These are phyloP conservation scores for Sarcophilus harrisii DNA, from an alignment of 2,797 vertebrate species.

Conservation along the genomic window DNA sequence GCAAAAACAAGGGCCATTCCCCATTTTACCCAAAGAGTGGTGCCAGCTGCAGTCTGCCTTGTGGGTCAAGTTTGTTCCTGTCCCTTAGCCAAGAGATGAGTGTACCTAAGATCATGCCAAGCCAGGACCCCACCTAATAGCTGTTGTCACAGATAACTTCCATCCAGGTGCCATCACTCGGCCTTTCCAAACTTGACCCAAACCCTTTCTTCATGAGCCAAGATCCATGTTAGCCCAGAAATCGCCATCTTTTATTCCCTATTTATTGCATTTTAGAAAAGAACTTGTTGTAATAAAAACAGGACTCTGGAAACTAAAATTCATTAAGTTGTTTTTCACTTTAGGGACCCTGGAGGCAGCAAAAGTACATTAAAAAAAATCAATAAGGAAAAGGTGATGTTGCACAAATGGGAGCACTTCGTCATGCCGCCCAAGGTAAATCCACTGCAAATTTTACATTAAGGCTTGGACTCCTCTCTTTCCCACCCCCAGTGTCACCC, in stretches of 20 bases:
- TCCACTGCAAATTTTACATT: neutral
- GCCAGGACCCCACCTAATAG: neutral
- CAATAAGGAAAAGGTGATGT: slow-evolving; percentile 84
- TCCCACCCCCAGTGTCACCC: neutral
- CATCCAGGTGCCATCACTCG: neutral
- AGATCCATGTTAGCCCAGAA: neutral
- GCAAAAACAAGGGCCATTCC: neutral
- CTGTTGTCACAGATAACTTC: neutral
- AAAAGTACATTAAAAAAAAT: slow-evolving; percentile 83
- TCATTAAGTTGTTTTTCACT: slow-evolving; percentile 74
- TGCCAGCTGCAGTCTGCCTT: no score
- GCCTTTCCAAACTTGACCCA: neutral
- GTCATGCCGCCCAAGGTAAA: slow-evolving; percentile 82
- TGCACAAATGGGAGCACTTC: slow-evolving; percentile 86
- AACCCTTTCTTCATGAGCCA: neutral
- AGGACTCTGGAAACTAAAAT: slow-evolving; percentile 54
- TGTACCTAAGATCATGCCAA: neutral
- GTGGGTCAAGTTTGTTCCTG: neutral
- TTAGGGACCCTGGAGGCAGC: slow-evolving; percentile 87
- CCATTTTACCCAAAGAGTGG: neutral
- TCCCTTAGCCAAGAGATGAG: neutral
- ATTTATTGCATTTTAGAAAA: slow-evolving; percentile 63
- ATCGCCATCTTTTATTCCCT: neutral
- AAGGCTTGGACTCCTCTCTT: neutral
- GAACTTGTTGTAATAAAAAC: slow-evolving; percentile 50